Evolutionary conservation across 2,888 invertebrate species (phyloP).

Genomic region (Periphyllus acericola): DNA sequence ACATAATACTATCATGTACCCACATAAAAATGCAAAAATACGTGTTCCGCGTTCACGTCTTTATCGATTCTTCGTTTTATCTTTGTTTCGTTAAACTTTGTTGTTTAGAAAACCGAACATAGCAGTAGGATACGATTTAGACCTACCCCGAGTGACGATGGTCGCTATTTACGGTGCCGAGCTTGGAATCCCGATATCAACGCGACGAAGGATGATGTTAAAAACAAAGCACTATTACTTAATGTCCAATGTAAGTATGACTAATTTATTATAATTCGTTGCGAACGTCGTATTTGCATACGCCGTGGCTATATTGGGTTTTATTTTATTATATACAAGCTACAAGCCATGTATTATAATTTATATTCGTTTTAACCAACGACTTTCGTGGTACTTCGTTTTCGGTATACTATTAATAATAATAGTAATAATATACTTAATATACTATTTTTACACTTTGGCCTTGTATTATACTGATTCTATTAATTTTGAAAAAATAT

Average conservation of each 20-base stretch:
- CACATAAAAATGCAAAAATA: background rate
- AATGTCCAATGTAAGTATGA: slow-evolving; percentile 52
- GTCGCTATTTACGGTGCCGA: slow-evolving; percentile 50
- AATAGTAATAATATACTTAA: too few species aligned
- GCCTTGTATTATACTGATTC: too few species aligned
- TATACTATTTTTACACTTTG: slow-evolving; percentile 1
- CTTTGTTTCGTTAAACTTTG: background rate
- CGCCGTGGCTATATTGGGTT: background rate
- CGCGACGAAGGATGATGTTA: slow-evolving; percentile 39
- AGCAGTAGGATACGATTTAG: slow-evolving; percentile 48
- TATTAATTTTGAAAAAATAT: too few species aligned
- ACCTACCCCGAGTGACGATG: slow-evolving; percentile 46
- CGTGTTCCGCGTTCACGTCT: background rate
- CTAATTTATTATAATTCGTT: background rate
- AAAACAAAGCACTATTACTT: slow-evolving; percentile 39
- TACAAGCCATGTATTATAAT: too few species aligned
- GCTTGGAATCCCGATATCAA: slow-evolving; percentile 54
- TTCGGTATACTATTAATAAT: background rate
- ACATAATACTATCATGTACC: background rate
- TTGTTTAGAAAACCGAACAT: slow-evolving; percentile 32
- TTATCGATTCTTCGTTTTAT: background rate
- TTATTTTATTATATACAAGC: background rate
- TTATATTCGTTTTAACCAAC: slow-evolving; percentile 3
- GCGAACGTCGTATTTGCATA: background rate
- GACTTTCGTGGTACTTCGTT: background rate